Base-by-base conservation (phyloP, 30 jellyfish, hydroid and myxozoan species). In the Pelagia noctiluca region DNA sequence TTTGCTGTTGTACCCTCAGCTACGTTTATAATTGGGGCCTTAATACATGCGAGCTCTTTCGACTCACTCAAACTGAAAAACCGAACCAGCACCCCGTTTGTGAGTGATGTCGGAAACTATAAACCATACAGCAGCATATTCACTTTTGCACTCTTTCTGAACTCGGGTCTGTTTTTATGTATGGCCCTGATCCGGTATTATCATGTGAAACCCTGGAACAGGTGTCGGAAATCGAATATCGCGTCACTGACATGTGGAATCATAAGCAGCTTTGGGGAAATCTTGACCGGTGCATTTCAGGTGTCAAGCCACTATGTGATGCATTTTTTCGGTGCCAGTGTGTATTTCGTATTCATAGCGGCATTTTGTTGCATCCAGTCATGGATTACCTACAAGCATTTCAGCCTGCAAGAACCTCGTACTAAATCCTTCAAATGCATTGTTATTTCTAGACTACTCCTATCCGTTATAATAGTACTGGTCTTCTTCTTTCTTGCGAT, bases 41-140 rank as follows among this genome's bases (percentile, higher is more conserved):
- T 61, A 2, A 0, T 48, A 7, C 84, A 64, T 66, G 90, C 84
- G 5, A 53, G 48, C 23, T 61, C 36, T 0, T 25, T 5, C 42
- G 54, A 68, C 33, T 24, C 50, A n/a, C 35, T 80, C 50, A 46
- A 1, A 3, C 83, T 83, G 37, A 53, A 28, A n/a, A 62, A 70
- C 50, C 16, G 63, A 57, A 83, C 82, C 1, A 47, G 71, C 25
- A 75, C 71, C 4, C 97, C 97, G 0, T 90, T 64, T 80, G 86
- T 90, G 47, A 83, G 96, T 61, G 96, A 90, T 38, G 62, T 90
- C 66, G 97, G 97, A 5, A 75, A 75, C 63, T 46, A 53, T 65
- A 76, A 68, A 76, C 96, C 96, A 52, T 82, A 90, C 61, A 83
- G 97, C 75, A 83, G 97, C 22, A 74, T 83, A 11, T 90, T 90